These are phyloP conservation scores for Ligdia adustata DNA, from an alignment of 2,888 invertebrate species.

Conservation along the genomic window DNA sequence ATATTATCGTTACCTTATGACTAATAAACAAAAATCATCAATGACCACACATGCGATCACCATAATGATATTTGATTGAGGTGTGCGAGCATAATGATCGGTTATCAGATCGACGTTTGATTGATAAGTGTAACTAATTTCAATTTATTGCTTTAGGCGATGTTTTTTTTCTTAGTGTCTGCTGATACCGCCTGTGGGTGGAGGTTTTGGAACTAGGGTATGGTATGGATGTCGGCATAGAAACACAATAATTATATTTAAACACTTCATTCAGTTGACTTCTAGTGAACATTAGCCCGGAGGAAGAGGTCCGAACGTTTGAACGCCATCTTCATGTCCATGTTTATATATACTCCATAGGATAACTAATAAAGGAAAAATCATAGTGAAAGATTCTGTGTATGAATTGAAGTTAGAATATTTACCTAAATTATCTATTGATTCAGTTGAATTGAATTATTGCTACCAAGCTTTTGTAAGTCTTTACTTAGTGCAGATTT, in stretches of 20 bases:
- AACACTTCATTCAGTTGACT: slow-evolving; percentile 29
- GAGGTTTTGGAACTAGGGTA: slow-evolving; percentile 24
- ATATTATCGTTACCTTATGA: slow-evolving; percentile 24
- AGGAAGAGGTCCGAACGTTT: no score
- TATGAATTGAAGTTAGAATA: no score
- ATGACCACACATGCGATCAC: slow-evolving; percentile 33
- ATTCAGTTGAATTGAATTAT: no score
- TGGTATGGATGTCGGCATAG: slow-evolving; percentile 28
- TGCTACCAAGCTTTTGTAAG: no score
- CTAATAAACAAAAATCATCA: slow-evolving; percentile 28
- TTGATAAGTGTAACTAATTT: slow-evolving; percentile 50
- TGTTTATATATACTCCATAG: no score
- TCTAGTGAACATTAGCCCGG: no score
- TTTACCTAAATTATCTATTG: no score
- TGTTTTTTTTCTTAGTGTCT: slow-evolving; percentile 39
- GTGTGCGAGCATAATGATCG: slow-evolving; percentile 39
- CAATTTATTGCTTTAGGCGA: slow-evolving; percentile 39
- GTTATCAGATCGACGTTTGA: slow-evolving; percentile 44
- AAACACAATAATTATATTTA: slow-evolving; percentile 28
- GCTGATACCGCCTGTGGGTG: slow-evolving; percentile 22
- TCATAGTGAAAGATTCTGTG: no score
- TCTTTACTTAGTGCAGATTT: no score
- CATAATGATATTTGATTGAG: slow-evolving; percentile 44
- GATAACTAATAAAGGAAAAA: no score
- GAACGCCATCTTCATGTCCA: no score